Percentiles rank a stretch among this genome's conserved stretches.
Conservation (phyloP, 1,140 invertebrate genomes). For the Lineus longissimus region DNA sequence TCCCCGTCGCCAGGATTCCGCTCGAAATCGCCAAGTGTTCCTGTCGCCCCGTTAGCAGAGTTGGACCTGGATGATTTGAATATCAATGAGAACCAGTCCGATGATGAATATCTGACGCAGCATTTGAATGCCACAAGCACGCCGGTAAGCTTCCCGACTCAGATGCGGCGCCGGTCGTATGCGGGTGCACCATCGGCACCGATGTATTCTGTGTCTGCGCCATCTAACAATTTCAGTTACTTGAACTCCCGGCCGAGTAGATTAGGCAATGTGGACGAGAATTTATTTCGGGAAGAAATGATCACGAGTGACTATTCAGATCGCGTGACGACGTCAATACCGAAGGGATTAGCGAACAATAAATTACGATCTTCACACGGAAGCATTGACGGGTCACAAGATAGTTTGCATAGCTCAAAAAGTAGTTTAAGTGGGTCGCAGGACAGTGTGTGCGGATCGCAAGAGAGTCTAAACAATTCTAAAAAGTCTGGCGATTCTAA, state of each 20-base stretch:
- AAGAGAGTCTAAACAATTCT: not conserved
- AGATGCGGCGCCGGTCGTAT: slow-evolving; percentile 21
- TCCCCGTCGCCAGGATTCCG: slow-evolving; percentile 11
- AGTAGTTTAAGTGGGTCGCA: not conserved
- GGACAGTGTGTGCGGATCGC: not conserved
- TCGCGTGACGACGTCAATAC: slow-evolving; percentile 26
- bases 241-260: no score
- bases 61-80: no score
- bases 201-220: slow-evolving; percentile 17
- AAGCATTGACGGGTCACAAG: slow-evolving; percentile 10
- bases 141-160: slow-evolving; percentile 8
- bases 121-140: slow-evolving; percentile 11
- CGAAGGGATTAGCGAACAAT: slow-evolving; percentile 16
- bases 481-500: not conserved
- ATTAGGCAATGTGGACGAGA: not conserved
- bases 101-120: no score
- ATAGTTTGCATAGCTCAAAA: slow-evolving; percentile 7
- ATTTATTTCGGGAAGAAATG: slow-evolving; percentile 18
- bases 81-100: no score
- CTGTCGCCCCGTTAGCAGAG: no score
- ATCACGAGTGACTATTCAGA: slow-evolving; percentile 34
- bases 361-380: slow-evolving; percentile 12
- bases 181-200: slow-evolving; percentile 18
- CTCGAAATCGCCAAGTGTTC: not conserved
- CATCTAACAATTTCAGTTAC: no score